Base-by-base conservation (phyloP, 2,888 invertebrate species). In the Ormyrus labotus region DNA sequence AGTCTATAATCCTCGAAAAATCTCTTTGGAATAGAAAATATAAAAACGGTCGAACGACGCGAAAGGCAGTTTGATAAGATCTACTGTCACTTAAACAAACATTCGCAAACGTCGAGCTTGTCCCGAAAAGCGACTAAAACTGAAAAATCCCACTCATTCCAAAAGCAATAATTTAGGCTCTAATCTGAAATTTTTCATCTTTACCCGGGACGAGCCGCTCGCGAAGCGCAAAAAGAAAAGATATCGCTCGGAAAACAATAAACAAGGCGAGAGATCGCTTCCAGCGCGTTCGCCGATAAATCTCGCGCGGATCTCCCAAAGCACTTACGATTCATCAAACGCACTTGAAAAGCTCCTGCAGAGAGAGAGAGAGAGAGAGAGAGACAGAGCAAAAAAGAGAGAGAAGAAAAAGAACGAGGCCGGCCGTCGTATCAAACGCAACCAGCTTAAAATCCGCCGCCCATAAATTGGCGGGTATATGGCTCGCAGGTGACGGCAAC, bases 291-390 rank as follows among this genome's bases (percentile, higher is more conserved):
- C 55, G 53, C 1, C 68, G 55, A 69, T 76, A 76, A 76, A 76
- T 76, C 69, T 76, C 63, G 63, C 6, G 1, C 51, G 47, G 65
- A 65, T 73, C 57, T 58, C 50, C 76, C 8, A 9, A 34, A 53
- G 73, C 11, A 73, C 65, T 76, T 64, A 76, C 63, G 69, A 76
- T 76, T 63, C 60, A 55, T 76, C 69, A 76, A 76, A 68, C 6
- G 50, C 19, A 11, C 19, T 9, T 51, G 34, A 34, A 34, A 34
- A 34, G 34, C 34, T 34, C 19, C 11, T 9, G 34, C 53, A 65
- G 19, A 57, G 1, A 57, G 61, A 34, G 60, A 10, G 45, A 53
- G 50, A 61, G 55, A 63, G 13, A 13, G 19, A 1, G 34, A 34
- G 34, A 34, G 34, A n/a, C n/a, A n/a, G n/a, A n/a, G n/a, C n/a